Evolutionary conservation across 1,140 invertebrate genomes (phyloP), one percentile per base, ranked within the genome.

Genomic region (Drosophila quadrilineata): DNA sequence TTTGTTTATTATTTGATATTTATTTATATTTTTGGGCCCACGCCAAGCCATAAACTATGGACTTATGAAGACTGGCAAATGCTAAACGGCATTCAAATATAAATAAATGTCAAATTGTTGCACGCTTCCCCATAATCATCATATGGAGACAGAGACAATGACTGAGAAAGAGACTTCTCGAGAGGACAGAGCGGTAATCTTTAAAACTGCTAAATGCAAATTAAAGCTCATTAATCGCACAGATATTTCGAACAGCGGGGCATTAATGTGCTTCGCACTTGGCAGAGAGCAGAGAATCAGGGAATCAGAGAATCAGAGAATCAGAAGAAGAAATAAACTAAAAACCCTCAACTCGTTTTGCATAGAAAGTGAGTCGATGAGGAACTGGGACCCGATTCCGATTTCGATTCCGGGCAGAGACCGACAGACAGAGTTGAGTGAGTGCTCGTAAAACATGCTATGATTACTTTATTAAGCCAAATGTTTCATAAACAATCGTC

Each of bases 401-500:
- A 26, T 24, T 43, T 31, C 12, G 14, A 19, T 6, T 28, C 19
- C 31, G n/a, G 28, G 22, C 54, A 36, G 16, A 22, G 36, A 14
- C 16, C 40, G 26, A 24, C 6, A 35, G 19, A 16, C 36, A 33
- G 48, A 5, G 10, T 5, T 1, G 9, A 3, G 33, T 48, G 57
- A 75, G 79, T 62, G 82, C 71, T 82, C 80, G 68, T 86, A 86
- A 86, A 87, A 82, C 76, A 77, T 64, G 48, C 82, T 71, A 82
- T 87, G 82, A 82, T 87, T 87, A 74, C 82, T 87, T 87, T 87
- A 87, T 87, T 87, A 87, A 82, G 62, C 58, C 62, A 82, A 76
- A 79, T 85, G 71, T 84, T 84, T 84, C 79, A 84, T 84, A 84
- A 84, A 84, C 79, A 84, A 77, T 79, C 77, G 73, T 57, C 79